These are phyloP conservation scores for Aphodius granarius DNA, from an alignment of 2,888 invertebrate species.

Conservation along the genomic window DNA sequence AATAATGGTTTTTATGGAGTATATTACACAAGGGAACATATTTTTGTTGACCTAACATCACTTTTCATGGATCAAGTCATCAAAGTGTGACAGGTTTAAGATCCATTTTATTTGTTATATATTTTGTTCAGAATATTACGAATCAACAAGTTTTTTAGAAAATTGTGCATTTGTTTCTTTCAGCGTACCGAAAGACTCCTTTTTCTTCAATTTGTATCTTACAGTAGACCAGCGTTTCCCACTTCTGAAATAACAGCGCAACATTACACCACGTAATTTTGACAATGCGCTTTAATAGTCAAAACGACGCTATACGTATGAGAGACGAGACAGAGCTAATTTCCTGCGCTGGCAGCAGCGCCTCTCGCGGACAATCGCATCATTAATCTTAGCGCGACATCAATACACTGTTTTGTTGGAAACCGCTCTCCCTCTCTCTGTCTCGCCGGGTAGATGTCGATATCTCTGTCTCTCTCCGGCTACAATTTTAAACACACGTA, in stretches of 20 bases:
- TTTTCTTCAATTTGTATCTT: no score
- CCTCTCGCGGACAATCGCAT: slow-evolving; percentile 47
- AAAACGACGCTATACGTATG: slow-evolving; percentile 36
- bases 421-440: not conserved
- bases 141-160: no score
- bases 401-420: slow-evolving; percentile 49
- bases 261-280: slow-evolving; percentile 22
- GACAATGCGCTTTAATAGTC: slow-evolving; percentile 28
- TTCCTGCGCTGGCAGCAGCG: slow-evolving; percentile 40
- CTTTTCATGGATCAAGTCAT: no score
- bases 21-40: no score
- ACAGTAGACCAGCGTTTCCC: not conserved
- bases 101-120: no score
- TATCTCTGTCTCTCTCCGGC: slow-evolving; percentile 23
- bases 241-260: not conserved
- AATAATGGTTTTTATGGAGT: no score
- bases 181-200: no score
- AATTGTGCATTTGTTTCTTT: no score
- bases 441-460: no score
- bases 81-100: no score
- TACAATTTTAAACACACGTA: slow-evolving; percentile 46
- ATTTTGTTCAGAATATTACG: no score
- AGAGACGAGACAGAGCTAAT: slow-evolving; percentile 38
- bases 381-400: slow-evolving; percentile 51
- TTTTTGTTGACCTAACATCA: no score